Evolutionary conservation across 2,888 invertebrate genomes (phyloP).

Genomic region (Drosophila quinaria): DNA sequence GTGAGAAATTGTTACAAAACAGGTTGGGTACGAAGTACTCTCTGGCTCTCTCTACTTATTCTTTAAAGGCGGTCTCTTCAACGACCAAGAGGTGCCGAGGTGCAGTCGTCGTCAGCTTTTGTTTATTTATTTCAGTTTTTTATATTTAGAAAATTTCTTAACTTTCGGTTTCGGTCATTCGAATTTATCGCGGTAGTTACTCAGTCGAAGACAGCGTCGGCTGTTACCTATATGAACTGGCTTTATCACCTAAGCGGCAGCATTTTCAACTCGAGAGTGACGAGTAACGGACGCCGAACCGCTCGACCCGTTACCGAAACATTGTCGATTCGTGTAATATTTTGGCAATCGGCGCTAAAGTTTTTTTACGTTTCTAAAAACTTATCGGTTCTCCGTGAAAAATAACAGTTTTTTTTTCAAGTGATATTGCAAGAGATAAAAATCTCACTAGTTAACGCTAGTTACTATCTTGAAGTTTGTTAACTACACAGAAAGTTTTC

Average conservation of each 20-base stretch:
- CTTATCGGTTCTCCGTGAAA: neutral
- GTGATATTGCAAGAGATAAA: neutral
- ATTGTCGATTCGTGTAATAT: slow-evolving; percentile 5
- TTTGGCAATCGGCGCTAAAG: neutral
- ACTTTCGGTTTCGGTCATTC: slow-evolving; percentile 70
- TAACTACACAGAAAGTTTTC: neutral
- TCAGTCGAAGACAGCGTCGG: slow-evolving; percentile 34
- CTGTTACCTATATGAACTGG: slow-evolving; percentile 84
- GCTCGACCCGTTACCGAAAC: slow-evolving; percentile 28
- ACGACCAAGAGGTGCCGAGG: slow-evolving; percentile 24
- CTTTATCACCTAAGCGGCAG: slow-evolving; percentile 82
- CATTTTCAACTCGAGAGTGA: slow-evolving; percentile 85
- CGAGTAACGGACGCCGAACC: slow-evolving; percentile 81
- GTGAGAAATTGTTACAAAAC: slow-evolving; percentile 67
- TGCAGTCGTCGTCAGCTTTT: slow-evolving; percentile 11
- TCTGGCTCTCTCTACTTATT: slow-evolving; percentile 1
- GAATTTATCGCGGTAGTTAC: slow-evolving; percentile 41
- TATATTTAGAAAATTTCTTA: slow-evolving; percentile 68
- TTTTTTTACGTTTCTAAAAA: slow-evolving; percentile 2
- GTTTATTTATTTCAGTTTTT: slow-evolving; percentile 17
- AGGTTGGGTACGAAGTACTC: slow-evolving; percentile 43
- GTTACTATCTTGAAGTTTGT: neutral
- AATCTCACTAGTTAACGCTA: no score
- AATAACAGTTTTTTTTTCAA: slow-evolving; percentile 3
- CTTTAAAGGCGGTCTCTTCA: slow-evolving; percentile 39